phyloP scores from a whole-genome alignment of 2,113 vertebrate genomes.

The Tetrao urogallus region DNA sequence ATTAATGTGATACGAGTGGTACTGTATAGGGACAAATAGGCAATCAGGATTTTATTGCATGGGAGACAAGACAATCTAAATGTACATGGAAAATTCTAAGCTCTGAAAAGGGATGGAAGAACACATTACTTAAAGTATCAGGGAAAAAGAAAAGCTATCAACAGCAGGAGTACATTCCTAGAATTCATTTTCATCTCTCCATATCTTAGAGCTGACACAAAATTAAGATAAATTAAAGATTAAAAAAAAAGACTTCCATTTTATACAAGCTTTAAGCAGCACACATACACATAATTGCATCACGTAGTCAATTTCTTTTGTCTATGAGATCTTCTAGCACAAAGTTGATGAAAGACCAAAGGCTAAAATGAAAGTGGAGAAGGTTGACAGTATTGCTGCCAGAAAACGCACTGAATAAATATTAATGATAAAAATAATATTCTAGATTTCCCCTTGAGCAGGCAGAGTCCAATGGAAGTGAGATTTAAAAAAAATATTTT shows the following conservation, averaged over 20 bases:
- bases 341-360: not conserved
- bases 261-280: not conserved
- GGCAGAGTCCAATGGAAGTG: fast-evolving
- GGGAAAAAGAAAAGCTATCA: not conserved
- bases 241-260: not conserved
- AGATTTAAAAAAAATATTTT: not conserved
- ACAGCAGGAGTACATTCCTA: not conserved
- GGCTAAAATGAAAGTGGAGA: not conserved
- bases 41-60: not conserved
- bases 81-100: not conserved
- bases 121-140: not conserved
- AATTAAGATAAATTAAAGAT: not conserved
- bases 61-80: not conserved
- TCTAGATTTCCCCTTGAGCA: not conserved
- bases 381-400: not conserved
- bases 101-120: fast-evolving
- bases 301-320: not conserved
- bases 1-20: not conserved
- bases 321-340: not conserved
- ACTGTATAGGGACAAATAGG: fast-evolving
- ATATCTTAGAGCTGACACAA: not conserved
- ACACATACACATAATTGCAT: not conserved
- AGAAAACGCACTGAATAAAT: not conserved
- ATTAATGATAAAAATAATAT: not conserved
- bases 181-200: not conserved